Base-by-base conservation (phyloP, 2,797 vertebrate genomes). In the Pagetopsis macropterus region DNA sequence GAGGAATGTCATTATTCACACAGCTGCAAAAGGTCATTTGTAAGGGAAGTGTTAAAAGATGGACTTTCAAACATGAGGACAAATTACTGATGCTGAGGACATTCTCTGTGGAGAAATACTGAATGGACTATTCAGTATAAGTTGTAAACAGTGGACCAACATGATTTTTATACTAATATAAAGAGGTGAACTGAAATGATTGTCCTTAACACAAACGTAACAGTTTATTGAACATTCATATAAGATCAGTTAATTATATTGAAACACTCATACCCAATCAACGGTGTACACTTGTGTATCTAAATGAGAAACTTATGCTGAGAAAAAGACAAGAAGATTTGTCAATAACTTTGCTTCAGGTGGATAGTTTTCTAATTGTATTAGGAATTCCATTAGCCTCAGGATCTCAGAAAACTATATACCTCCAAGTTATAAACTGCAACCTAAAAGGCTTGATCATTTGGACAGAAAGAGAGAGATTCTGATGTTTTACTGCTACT, bases 221-320 rank as follows among this genome's bases (percentile, higher is more conserved):
- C 56, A 3, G 13, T 40, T 17, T 48, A n/a, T 41, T 23, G 27
- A 61, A 51, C 3, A 46, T 67, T 43, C 4, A 27, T 27, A 46
- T 43, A 33, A 51, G 44, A 63, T 70, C 40, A 51, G 37, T 65
- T 19, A 27, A 41, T 63, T 19, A 27, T 4, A 59, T 31, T 33
- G 23, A 78, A 50, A 65, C 33, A 44, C 21, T 62, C 41, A 72
- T 51, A n/a, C 16, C 49, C 13, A 13, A 12, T 65, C 40, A 59
- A 37, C 43, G 58, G 57, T n/a, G 19, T n/a, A 66, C 27, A 5
- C 72, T 76, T 73, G 86, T 78, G 55, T 14, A 37, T 44, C 44
- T 54, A 45, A 72, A 72, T 58, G 68, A 77, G 65, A 63, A 57
- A 40, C 37, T 73, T 54, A 77, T 80, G 78, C 77, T 75, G 61